These are phyloP conservation scores for Takifugu ocellatus DNA, from an alignment of 2,797 vertebrate species.

Conservation along the genomic window DNA sequence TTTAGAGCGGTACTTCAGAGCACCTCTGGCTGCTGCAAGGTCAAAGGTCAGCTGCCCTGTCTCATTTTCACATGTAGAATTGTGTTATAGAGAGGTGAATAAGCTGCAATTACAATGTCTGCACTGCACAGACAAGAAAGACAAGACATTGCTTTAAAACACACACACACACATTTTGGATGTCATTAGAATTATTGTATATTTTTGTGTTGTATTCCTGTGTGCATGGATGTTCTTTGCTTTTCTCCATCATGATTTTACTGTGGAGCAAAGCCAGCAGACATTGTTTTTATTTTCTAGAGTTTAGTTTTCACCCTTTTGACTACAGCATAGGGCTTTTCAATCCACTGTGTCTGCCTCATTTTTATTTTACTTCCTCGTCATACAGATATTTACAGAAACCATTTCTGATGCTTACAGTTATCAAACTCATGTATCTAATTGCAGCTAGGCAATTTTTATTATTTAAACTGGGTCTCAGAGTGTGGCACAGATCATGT, in stretches of 20 bases:
- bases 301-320: conserved; percentile 6
- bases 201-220: conserved; percentile 11
- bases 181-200: conserved; percentile 4
- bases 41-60: conserved; percentile 63
- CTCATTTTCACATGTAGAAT: conserved; percentile 45
- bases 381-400: background rate
- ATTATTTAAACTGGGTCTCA: conserved; percentile 22
- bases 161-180: background rate
- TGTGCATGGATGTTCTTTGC: conserved; percentile 5
- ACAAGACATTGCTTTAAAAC: conserved; percentile 4
- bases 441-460: conserved; percentile 17
- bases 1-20: conserved; percentile 7
- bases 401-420: conserved; percentile 11
- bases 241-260: conserved; percentile 7
- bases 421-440: conserved; percentile 25
- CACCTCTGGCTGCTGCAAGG: conserved; percentile 37
- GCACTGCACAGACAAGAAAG: background rate
- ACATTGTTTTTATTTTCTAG: background rate
- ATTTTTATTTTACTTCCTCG: background rate
- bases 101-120: conserved; percentile 51
- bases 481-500: conserved; percentile 31
- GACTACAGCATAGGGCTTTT: conserved; percentile 3
- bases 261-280: conserved; percentile 23
- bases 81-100: conserved; percentile 20
- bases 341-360: background rate